Conservation (phyloP, 2,113 vertebrate genomes). For the Pristiophorus japonicus region DNA sequence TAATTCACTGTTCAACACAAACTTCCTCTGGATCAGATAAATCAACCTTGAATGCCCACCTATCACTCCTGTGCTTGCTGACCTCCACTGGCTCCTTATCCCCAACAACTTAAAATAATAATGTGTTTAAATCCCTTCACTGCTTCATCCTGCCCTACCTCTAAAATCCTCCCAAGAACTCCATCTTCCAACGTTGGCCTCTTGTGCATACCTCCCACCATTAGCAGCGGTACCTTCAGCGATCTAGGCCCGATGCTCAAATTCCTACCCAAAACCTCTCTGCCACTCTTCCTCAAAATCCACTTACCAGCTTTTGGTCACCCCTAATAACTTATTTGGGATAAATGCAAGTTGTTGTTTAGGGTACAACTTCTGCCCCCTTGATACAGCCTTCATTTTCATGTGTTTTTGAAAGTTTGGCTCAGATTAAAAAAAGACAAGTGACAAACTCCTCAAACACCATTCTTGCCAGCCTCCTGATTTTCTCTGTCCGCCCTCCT, state of each 20-base stretch:
- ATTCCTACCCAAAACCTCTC: not conserved
- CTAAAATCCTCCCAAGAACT: not conserved
- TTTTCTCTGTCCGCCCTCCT: slow-evolving; percentile 28
- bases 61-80: not conserved
- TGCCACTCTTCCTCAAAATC: not conserved
- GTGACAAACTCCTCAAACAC: slow-evolving; percentile 46
- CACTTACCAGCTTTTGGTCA: not conserved
- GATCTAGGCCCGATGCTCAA: not conserved
- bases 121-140: not conserved
- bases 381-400: not conserved
- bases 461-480: slow-evolving; percentile 37
- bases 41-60: not conserved
- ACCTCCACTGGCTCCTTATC: not conserved
- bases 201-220: not conserved
- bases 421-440: not conserved
- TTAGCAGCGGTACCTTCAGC: not conserved
- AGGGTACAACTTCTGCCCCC: not conserved
- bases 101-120: not conserved
- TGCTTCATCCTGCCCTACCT: not conserved
- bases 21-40: not conserved
- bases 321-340: not conserved
- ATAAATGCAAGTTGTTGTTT: not conserved
- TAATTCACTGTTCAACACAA: not conserved
- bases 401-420: not conserved
- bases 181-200: not conserved